These are phyloP conservation scores for Acanthis flammea DNA, from an alignment of 2,797 vertebrate genomes.

Conservation along the genomic window DNA sequence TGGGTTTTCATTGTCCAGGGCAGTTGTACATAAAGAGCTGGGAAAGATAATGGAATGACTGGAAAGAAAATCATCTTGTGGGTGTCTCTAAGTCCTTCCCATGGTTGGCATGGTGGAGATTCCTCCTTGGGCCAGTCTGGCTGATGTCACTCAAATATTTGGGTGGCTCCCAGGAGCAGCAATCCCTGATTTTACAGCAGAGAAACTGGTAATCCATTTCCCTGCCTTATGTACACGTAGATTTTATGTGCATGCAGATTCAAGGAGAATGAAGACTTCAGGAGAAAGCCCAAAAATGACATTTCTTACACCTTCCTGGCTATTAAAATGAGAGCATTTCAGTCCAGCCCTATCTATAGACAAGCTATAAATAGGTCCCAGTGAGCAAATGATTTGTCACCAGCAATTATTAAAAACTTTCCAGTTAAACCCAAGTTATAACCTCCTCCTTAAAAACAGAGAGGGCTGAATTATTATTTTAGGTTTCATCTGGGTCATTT, in stretches of 20 bases:
- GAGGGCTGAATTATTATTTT: conserved; percentile 35
- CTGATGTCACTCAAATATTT: background rate
- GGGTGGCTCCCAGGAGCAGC: background rate
- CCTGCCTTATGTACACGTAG: background rate
- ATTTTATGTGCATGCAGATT: background rate
- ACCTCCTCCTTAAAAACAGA: background rate
- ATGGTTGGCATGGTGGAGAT: background rate
- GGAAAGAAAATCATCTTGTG: background rate
- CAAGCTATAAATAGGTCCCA: background rate
- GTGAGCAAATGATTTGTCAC: background rate
- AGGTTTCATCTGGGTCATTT: conserved; percentile 40
- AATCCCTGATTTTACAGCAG: background rate
- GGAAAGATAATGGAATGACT: background rate
- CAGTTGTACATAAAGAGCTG: accelerated
- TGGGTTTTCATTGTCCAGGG: background rate
- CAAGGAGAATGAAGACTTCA: background rate
- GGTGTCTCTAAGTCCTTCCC: background rate
- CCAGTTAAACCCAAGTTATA: background rate
- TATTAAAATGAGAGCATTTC: background rate
- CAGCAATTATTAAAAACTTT: background rate
- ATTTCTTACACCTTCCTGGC: background rate
- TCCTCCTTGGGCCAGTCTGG: background rate
- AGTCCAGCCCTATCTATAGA: background rate
- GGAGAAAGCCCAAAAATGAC: background rate
- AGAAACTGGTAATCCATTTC: background rate